Base-by-base conservation (phyloP, 2,113 vertebrate species). In the Caranx ignobilis region DNA sequence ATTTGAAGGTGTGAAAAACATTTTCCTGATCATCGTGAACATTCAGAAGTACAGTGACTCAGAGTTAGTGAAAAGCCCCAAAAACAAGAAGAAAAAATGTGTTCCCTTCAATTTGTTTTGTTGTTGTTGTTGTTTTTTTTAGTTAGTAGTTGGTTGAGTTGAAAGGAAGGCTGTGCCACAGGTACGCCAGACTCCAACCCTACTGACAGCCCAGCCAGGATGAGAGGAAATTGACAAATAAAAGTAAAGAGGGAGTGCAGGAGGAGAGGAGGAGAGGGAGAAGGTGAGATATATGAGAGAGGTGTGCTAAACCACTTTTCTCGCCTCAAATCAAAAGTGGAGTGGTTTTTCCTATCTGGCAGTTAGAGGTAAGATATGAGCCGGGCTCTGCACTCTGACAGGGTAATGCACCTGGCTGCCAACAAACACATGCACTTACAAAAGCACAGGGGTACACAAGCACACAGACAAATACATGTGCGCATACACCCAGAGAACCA, bases 311-410 rank as follows among this genome's bases (percentile, higher is more conserved):
- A 90, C 82, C 82, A 90, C 88, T 93, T 90, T 88, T 89, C 87
- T 86, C 43, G 12, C 83, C 71, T 90, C 73, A 86, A 90, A 92
- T 93, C 89, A 89, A 92, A 92, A 89, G 89, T 77, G 70, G 84
- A 91, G 92, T 84, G 83, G 88, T 92, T 90, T 88, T 88, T 91
- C 85, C 89, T 87, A 90, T 93, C 92, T 87, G 88, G 90, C 76
- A 77, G 82, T 89, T 89, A 87, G 63, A 87, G 61, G 83, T 88
- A 90, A 92, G 88, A 90, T 93, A 93, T 89, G 85, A 91, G 78
- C 68, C 73, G 48, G 61, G 74, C 87, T 81, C 65, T 13, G 52
- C 55, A 70, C 79, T 81, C 76, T 89, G 86, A 91, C 85, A 87
- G 85, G 69, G 71, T 88, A 90, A 90, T 90, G 83, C 66, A 83